Base-by-base conservation (phyloP, 2,888 invertebrate genomes). In the Ormyrus thymus region DNA sequence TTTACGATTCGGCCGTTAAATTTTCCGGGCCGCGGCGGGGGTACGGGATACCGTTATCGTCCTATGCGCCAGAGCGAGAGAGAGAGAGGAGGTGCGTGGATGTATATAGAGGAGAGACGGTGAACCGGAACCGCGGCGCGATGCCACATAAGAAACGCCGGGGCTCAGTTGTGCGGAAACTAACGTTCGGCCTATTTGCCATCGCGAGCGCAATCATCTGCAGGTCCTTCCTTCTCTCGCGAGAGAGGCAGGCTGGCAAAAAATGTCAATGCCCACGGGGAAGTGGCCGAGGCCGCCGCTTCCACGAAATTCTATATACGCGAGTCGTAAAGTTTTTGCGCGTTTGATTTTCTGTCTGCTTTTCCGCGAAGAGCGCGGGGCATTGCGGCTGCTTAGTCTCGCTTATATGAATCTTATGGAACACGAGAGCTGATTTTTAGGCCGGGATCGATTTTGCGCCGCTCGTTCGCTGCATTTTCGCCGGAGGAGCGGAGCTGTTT, bases 1-100 rank as follows among this genome's bases (percentile, higher is more conserved):
- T 71, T 71, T 71, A 71, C 83, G 83, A 81, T 83, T 83, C 81
- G 80, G 82, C 80, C 83, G 81, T 83, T 81, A 83, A 83, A 79
- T 82, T 78, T 74, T 78, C 77, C 66, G 58, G n/a, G 76, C 78
- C 4, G 10, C n/a, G 10, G 43, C 8, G 10, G 43, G 15, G n/a
- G 55, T 6, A n/a, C 15, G 7, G 59, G 73, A 81, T 84, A 73
- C 84, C 84, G 84, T 84, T 84, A 84, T 13, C 81, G 76, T 82
- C 81, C 81, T 81, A 77, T 81, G 81, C 81, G 81, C 48, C 48
- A 48, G 11, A 4, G n/a, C 15, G 62, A 10, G 61, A 2, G 29
- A 10, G 43, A 13, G 10, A n/a, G 15, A 9, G 0, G 10, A 51
- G n/a, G 9, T 43, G 48, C 55, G 11, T 73, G 55, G 48, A 45